Conservation (phyloP, 2,113 vertebrate genomes). For the Alligator mississippiensis region DNA sequence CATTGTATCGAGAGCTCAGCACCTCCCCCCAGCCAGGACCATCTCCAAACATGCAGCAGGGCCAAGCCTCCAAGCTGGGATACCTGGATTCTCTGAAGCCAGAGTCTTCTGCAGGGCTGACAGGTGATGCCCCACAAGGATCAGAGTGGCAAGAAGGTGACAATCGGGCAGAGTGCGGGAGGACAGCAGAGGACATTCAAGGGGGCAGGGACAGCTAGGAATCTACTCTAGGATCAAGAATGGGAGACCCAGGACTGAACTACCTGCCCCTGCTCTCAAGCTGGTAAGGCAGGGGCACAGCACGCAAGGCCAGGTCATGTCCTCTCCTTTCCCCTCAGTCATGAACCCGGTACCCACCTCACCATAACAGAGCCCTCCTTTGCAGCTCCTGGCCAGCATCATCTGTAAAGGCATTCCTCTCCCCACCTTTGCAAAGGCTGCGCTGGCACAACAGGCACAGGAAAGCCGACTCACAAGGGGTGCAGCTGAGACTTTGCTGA, state of each 20-base stretch:
- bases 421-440: not conserved
- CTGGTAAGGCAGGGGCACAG: not conserved
- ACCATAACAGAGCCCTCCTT: no score
- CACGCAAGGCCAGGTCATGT: not conserved
- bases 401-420: not conserved
- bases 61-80: not conserved
- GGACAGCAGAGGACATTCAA: not conserved
- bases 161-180: not conserved
- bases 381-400: not conserved
- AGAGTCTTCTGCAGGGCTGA: not conserved
- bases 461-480: conserved; percentile 24
- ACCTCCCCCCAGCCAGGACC: not conserved
- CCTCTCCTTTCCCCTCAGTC: not conserved
- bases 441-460: not conserved
- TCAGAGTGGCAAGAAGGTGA: not conserved
- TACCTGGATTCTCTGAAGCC: not conserved
- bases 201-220: not conserved
- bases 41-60: not conserved
- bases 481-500: not conserved
- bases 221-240: not conserved
- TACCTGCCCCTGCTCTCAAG: not conserved
- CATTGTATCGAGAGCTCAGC: not conserved
- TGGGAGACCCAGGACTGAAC: not conserved
- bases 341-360: no score
- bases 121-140: not conserved